phyloP scores from a whole-genome alignment of 2,888 invertebrate species.

The Pachycephus smyrnensis region DNA sequence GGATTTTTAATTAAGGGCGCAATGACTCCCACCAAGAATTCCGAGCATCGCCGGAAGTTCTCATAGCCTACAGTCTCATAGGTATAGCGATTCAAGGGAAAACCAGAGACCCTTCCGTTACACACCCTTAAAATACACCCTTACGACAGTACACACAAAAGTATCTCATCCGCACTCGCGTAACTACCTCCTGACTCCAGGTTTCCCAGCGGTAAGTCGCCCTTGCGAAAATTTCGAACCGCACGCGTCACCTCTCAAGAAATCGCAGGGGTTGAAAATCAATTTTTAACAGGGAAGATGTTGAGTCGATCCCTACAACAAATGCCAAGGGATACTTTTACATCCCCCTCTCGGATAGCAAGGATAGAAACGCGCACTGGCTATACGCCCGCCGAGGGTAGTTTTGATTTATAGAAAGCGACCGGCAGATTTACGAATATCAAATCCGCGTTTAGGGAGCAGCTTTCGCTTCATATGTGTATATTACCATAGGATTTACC shows the following conservation, averaged over 20 bases:
- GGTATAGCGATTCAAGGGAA: slow-evolving; percentile 34
- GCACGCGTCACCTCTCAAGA: background rate
- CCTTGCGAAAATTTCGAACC: background rate
- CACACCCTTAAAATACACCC: background rate
- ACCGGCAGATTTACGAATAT: slow-evolving; percentile 66
- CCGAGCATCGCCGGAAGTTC: slow-evolving; percentile 53
- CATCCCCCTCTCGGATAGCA: background rate
- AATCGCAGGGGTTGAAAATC: slow-evolving; percentile 42
- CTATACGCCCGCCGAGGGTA: slow-evolving; percentile 23
- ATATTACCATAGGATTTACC: slow-evolving; percentile 44
- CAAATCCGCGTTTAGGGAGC: slow-evolving; percentile 59
- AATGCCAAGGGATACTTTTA: background rate
- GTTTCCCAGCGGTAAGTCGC: background rate
- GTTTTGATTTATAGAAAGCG: slow-evolving; percentile 65
- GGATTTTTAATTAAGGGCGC: slow-evolving; percentile 67
- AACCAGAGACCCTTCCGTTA: background rate
- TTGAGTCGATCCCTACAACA: slow-evolving; percentile 49
- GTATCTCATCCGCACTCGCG: background rate
- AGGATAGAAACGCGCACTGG: slow-evolving; percentile 21
- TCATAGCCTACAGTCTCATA: slow-evolving; percentile 38
- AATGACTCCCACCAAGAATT: slow-evolving; percentile 66
- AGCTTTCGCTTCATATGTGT: slow-evolving; percentile 18
- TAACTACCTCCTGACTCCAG: background rate
- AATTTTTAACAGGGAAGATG: slow-evolving; percentile 61
- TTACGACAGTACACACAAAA: background rate